These are phyloP conservation scores for Pithecia hirsuta DNA, from an alignment of 2,797 vertebrate genomes.

Conservation along the genomic window DNA sequence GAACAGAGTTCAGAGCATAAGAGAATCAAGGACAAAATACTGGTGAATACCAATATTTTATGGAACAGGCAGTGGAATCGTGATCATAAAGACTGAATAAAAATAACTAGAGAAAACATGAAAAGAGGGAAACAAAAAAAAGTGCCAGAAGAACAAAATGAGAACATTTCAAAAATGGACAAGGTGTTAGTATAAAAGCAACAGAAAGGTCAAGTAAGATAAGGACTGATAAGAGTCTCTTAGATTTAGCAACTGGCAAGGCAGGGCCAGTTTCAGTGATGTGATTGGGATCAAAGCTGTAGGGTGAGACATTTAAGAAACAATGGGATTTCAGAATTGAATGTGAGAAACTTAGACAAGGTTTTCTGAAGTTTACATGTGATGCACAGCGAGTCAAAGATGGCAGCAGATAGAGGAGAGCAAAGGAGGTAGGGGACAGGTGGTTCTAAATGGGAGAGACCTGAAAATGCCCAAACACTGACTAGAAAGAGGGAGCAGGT, in stretches of 20 bases:
- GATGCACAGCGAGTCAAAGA: neutral
- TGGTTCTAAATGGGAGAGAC: neutral
- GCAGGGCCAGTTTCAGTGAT: neutral
- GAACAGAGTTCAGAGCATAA: neutral
- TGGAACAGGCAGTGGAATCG: neutral
- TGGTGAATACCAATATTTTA: neutral
- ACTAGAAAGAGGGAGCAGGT: neutral
- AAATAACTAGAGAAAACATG: neutral
- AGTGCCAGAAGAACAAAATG: neutral
- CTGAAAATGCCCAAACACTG: neutral
- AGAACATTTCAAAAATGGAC: neutral
- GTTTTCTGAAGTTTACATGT: neutral
- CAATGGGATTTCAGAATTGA: neutral
- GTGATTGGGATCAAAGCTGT: neutral
- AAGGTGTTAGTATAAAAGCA: neutral
- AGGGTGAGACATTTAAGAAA: neutral
- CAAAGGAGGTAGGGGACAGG: neutral
- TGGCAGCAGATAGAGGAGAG: accelerated
- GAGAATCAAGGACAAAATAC: neutral
- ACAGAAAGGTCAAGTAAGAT: neutral
- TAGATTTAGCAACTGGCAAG: neutral
- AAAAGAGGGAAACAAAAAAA: neutral
- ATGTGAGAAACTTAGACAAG: neutral
- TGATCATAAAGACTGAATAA: neutral
- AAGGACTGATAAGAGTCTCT: neutral